Evolutionary conservation across 2,888 invertebrate genomes (phyloP).

Genomic region (Apoderus coryli): DNA sequence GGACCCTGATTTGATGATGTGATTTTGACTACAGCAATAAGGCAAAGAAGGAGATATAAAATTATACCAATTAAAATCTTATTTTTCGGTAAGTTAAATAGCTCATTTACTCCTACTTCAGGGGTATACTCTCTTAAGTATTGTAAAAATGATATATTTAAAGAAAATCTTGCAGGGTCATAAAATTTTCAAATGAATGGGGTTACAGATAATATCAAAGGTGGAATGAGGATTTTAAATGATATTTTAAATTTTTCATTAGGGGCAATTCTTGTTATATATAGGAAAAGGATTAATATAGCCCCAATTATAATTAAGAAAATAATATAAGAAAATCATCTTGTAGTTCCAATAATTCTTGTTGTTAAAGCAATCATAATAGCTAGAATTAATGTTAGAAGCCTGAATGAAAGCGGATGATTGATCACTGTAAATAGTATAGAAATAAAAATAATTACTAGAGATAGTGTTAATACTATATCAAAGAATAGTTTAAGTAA

Average conservation of each 20-base stretch:
- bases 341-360: constrained; percentile 36
- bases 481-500: constrained; percentile 48
- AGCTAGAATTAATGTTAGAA: constrained; percentile 40
- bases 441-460: constrained; percentile 30
- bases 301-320: constrained; percentile 48
- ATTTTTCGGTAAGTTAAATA: too few relatives aligned
- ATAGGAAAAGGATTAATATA: constrained; percentile 49
- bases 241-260: constrained; percentile 42
- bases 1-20: constrained; percentile 40
- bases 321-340: constrained; percentile 47
- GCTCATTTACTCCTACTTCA: too few relatives aligned
- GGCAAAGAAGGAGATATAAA: constrained; percentile 43
- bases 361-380: constrained; percentile 34
- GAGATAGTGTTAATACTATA: constrained; percentile 25
- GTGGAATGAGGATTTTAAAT: too few relatives aligned
- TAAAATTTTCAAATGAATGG: too few relatives aligned
- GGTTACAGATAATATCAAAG: too few relatives aligned
- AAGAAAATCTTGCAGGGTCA: too few relatives aligned
- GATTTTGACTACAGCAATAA: constrained; percentile 45
- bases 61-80: too few relatives aligned
- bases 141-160: too few relatives aligned
- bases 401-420: constrained; percentile 40
- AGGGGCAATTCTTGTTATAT: constrained; percentile 45
- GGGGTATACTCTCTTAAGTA: too few relatives aligned
- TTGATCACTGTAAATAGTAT: constrained; percentile 32